Percentiles rank a stretch among this genome's conserved stretches.
phyloP scores from a whole-genome alignment of 1,140 invertebrate species.

The Drosophila parabipectinata region DNA sequence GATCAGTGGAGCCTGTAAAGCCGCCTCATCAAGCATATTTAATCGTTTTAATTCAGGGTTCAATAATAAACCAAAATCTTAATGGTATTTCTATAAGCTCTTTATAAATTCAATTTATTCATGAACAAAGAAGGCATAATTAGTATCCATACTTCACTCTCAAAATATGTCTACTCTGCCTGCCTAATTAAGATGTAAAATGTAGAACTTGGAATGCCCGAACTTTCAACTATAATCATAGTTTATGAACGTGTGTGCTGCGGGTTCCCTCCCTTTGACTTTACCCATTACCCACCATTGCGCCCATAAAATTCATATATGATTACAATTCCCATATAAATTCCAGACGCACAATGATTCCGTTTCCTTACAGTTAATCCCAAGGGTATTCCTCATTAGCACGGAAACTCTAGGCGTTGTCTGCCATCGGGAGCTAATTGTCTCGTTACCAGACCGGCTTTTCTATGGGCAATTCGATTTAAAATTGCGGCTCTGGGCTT shows the following conservation, averaged over 20 bases:
- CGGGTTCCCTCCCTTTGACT: neutral
- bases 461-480: constrained; percentile 70
- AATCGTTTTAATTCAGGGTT: no score
- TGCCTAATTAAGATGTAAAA: constrained; percentile 29
- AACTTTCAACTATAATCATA: constrained; percentile 21
- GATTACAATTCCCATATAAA: constrained; percentile 45
- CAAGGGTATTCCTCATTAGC: constrained; percentile 57
- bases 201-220: constrained; percentile 1
- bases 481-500: constrained; percentile 63
- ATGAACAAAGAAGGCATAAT: neutral
- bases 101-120: neutral
- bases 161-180: neutral
- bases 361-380: constrained; percentile 5
- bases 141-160: neutral
- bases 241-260: constrained; percentile 19
- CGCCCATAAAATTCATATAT: constrained; percentile 24
- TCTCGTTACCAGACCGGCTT: constrained; percentile 3
- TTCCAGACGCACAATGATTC: constrained; percentile 36
- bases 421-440: constrained; percentile 67
- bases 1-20: neutral
- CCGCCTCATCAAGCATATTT: no score
- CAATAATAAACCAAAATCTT: no score
- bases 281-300: no score
- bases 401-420: constrained; percentile 72
- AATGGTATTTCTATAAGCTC: neutral